Evolutionary conservation across 2,797 vertebrate species (phyloP), one percentile per base, ranked within the genome.

Genomic region (Acropternis orthonyx): DNA sequence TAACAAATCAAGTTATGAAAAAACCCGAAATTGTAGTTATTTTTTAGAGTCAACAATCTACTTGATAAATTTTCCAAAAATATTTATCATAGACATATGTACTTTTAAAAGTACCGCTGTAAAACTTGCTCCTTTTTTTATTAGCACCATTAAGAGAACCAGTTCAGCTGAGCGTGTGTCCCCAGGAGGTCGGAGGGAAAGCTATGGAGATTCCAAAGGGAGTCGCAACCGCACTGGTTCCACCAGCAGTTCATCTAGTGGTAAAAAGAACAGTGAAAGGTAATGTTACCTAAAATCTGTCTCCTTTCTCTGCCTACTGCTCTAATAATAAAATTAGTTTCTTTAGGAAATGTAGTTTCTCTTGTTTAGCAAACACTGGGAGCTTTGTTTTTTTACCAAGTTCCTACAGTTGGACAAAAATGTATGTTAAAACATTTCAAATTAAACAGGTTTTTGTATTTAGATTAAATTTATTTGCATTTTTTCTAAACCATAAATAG

Each of bases 181-280:
- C 63, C 98, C 98, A n/a, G 98, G 98, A 1, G 96, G 98, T 16
- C 98, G 99, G 67, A 98, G 98, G 95, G 99, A 99, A 92, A 99
- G 98, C 94, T 97, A 98, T 3, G 98, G 98, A 58, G 99, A 99
- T 86, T 97, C 98, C 95, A 99, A 98, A 98, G 98, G 97, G 85
- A 99, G 98, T 97, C 98, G 99, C 59, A 98, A 98, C 32, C 98
- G 99, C 7, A 98, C 99, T 3, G 99, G 99, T 41, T 99, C 99
- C 85, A 99, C 98, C 6, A 99, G 99, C 97, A 99, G 99, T 96
- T 99, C 99, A 76, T 99, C 99, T 56, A 99, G 99, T 16, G 97
- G 99, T 94, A 99, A 99, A 97, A 99, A 98, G 98, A 98, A 98
- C 97, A 99, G 98, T 44, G 99, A 99, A 93, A 99, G 98, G 99